A percentile compares a stretch with the other conserved stretches of the same genome.
Evolutionary conservation across 2,797 vertebrate genomes (phyloP).

Genomic region (Enteromius viviparus): DNA sequence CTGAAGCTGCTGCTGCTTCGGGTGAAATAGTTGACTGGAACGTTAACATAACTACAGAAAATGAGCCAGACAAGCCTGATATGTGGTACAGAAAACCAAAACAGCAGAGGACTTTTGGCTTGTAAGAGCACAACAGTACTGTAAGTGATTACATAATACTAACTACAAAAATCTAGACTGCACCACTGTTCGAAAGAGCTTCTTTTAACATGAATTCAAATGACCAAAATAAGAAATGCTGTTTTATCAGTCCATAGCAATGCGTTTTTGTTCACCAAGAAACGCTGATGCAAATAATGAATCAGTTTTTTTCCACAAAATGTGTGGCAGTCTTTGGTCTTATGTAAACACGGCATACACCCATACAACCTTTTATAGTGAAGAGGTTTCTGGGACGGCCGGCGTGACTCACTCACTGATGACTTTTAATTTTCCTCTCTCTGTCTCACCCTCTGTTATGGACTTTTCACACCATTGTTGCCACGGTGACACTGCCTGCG

Average conservation of each 20-base stretch:
- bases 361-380: slow-evolving; percentile 54
- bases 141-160: no score
- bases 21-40: no score
- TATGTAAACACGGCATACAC: neutral
- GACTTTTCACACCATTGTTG: slow-evolving; percentile 57
- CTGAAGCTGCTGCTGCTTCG: no score
- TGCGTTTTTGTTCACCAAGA: neutral
- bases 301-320: neutral
- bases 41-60: no score
- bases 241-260: neutral
- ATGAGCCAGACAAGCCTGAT: no score
- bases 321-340: slow-evolving; percentile 22
- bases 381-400: slow-evolving; percentile 32
- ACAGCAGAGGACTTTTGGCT: no score
- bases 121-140: no score
- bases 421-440: slow-evolving; percentile 67
- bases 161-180: no score
- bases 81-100: no score
- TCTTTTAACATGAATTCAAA: neutral
- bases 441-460: slow-evolving; percentile 60
- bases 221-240: neutral
- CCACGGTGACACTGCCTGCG: slow-evolving; percentile 67
- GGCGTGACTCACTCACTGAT: slow-evolving; percentile 63
- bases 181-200: neutral
- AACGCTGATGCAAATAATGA: neutral